Percentiles rank a stretch among this genome's conserved stretches.
These are phyloP conservation scores for Megaceryle alcyon DNA, from an alignment of 2,797 vertebrate species.

Conservation along the genomic window DNA sequence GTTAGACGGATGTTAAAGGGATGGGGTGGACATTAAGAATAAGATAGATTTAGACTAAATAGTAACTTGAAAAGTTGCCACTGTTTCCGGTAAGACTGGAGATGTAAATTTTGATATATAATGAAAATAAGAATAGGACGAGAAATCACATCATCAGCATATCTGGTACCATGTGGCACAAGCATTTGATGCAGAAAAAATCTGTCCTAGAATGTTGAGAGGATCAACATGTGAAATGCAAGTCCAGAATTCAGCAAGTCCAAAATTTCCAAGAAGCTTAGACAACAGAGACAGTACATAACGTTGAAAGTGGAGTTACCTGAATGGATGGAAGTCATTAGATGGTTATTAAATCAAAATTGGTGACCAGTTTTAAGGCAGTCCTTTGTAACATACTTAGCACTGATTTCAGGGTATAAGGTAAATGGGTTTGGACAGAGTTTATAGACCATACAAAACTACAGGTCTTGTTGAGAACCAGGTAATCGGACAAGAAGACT, in stretches of 20 bases:
- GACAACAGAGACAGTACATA: background rate
- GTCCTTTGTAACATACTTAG: background rate
- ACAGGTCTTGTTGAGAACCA: background rate
- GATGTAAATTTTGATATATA: background rate
- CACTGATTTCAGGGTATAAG: background rate
- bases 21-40: background rate
- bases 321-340: background rate
- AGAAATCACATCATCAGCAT: background rate
- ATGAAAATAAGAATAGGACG: background rate
- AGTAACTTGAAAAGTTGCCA: background rate
- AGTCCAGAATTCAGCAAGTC: background rate
- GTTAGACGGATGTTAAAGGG: background rate
- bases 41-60: background rate
- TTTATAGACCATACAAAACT: background rate
- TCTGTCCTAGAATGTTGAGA: background rate
- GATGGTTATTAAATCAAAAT: background rate
- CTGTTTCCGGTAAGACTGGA: background rate
- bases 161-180: background rate
- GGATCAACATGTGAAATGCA: background rate
- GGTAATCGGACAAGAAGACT: background rate
- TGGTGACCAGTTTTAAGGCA: background rate
- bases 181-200: background rate
- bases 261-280: background rate
- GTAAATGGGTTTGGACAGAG: background rate
- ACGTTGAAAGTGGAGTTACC: background rate